These are phyloP conservation scores for Furcifer pardalis DNA, from an alignment of 2,797 vertebrate genomes.

Conservation along the genomic window DNA sequence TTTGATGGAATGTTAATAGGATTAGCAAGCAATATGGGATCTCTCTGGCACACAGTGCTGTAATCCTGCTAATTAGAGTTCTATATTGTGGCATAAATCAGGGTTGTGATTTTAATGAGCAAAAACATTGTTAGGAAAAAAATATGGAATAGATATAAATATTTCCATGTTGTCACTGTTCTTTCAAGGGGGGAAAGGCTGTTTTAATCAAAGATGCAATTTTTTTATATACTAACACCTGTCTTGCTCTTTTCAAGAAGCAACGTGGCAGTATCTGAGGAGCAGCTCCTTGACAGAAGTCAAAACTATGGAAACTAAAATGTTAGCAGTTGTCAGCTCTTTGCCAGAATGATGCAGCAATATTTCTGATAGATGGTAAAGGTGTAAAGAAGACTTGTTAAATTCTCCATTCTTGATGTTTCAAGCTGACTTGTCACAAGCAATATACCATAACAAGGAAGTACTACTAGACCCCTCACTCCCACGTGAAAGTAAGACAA, in stretches of 20 bases:
- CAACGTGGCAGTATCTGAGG: neutral
- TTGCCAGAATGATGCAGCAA: neutral
- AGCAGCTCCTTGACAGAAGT: neutral
- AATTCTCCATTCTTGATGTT: neutral
- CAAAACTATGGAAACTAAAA: neutral
- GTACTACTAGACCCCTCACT: no score
- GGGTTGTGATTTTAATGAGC: conserved; percentile 40
- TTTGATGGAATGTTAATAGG: conserved; percentile 41
- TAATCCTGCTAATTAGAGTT: conserved; percentile 40
- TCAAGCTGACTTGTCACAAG: no score
- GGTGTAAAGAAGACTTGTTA: no score
- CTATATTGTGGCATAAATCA: conserved; percentile 25
- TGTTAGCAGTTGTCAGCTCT: neutral
- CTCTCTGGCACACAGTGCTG: neutral
- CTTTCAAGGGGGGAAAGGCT: neutral
- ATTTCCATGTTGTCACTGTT: conserved; percentile 22
- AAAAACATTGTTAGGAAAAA: conserved; percentile 26
- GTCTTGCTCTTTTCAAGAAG: neutral
- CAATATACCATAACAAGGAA: no score
- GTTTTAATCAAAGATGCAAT: conserved; percentile 8
- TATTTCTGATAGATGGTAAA: neutral
- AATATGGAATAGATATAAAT: conserved; percentile 36
- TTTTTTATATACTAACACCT: neutral
- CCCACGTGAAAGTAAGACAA: no score
- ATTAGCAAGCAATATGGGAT: conserved; percentile 29